Evolutionary conservation across 35 echinoderm and acorn worm species (phyloP).

Genomic region (Heliocidaris erythrogramma): DNA sequence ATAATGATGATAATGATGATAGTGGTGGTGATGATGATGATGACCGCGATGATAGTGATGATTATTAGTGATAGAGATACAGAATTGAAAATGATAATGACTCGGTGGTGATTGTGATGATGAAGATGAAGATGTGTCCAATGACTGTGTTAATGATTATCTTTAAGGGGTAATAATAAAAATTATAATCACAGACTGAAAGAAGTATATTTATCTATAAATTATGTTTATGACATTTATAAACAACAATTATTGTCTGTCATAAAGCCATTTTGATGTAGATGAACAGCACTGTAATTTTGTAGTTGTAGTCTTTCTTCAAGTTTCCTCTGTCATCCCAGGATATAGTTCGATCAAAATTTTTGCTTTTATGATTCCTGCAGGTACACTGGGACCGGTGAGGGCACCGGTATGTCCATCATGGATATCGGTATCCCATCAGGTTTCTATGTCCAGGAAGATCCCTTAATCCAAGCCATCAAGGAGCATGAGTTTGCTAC

Average conservation of each 20-base stretch:
- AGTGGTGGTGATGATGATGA: neutral
- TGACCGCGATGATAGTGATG: neutral
- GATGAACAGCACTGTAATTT: too few species aligned
- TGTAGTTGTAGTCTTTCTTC: too few species aligned
- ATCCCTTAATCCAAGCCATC: neutral
- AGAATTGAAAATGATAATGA: neutral
- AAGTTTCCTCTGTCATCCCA: too few species aligned
- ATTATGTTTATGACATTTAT: too few species aligned
- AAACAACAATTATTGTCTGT: too few species aligned
- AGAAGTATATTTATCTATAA: too few species aligned
- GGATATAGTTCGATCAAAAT: neutral
- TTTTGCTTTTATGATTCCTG: neutral
- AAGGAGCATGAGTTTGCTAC: neutral
- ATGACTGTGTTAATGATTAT: neutral
- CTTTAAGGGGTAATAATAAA: neutral
- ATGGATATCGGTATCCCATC: constrained; percentile 55
- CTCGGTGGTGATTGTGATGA: neutral
- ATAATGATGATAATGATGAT: neutral
- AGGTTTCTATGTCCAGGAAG: constrained; percentile 52
- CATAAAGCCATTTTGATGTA: too few species aligned
- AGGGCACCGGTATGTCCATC: constrained; percentile 51
- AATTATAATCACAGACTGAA: too few species aligned
- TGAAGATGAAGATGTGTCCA: neutral
- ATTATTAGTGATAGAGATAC: too few species aligned
- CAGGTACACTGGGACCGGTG: constrained; percentile 43